These are phyloP conservation scores for Bugula neritina DNA, from an alignment of 2,888 invertebrate species.

Conservation along the genomic window DNA sequence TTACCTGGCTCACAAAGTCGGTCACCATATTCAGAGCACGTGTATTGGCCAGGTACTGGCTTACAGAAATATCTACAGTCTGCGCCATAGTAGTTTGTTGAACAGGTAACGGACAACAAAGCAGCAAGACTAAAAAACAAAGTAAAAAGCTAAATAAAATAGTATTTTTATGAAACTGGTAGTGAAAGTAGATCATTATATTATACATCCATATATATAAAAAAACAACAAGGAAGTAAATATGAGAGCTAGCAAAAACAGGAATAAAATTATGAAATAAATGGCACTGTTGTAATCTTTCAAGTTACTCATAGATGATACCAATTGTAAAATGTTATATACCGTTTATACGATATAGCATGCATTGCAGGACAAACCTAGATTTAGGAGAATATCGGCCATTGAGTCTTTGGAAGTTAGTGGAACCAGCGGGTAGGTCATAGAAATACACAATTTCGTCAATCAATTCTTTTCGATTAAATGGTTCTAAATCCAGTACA, in stretches of 20 bases:
- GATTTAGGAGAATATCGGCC: not conserved
- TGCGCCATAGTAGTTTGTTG: not conserved
- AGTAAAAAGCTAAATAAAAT: too few relatives aligned
- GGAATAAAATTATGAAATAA: too few relatives aligned
- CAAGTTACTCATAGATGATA: too few relatives aligned
- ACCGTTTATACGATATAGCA: too few relatives aligned
- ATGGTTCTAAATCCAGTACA: not conserved
- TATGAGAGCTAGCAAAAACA: too few relatives aligned
- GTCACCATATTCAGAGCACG: constrained; percentile 11
- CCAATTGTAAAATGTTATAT: too few relatives aligned
- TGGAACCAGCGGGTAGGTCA: constrained; percentile 6
- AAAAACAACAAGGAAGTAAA: too few relatives aligned
- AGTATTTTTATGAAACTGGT: too few relatives aligned
- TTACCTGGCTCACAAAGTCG: constrained; percentile 12
- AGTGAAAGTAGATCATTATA: too few relatives aligned
- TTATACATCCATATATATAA: too few relatives aligned
- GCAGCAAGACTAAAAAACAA: not conserved
- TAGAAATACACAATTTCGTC: not conserved
- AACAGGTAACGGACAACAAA: not conserved
- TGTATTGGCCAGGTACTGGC: not conserved
- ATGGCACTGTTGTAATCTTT: too few relatives aligned
- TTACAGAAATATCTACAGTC: constrained; percentile 8
- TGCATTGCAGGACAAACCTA: too few relatives aligned
- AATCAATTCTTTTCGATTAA: not conserved
- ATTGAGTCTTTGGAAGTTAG: not conserved